Evolutionary conservation across 2,888 invertebrate genomes (phyloP), one percentile per base, ranked within the genome.

Genomic region (Athripsodes cinereus): DNA sequence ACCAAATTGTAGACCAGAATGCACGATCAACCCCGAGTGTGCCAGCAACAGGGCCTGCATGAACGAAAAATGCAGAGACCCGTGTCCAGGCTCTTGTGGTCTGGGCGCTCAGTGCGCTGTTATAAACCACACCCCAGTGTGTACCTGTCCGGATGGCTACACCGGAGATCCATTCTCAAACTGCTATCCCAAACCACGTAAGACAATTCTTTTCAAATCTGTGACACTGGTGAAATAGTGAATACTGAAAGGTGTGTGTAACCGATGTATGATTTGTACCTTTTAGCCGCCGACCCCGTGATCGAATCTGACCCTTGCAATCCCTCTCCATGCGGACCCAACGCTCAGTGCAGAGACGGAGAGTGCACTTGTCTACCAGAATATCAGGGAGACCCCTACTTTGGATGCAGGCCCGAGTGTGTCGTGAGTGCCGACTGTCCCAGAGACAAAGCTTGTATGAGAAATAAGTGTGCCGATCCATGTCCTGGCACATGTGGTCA

Each of bases 391-490:
- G 87, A 91, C 73, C 90, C 91, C 0, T 88, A 87, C 66, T 70
- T 81, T 47, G 87, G 85, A 46, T 92, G 91, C 69, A 80, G 89
- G 65, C 91, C 88, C 5, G 88, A 90, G 73, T 90, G 89, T 68
- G 82, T 85, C 0, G 81, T 84, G 46, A 88, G 87, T 66, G 81
- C 85, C 11, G 89, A 90, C 66, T 90, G 89, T 69, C 73, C 82
- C 58, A 78, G 84, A 52, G 79, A 82, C 65, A 75, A 83, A 66
- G 84, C 87, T 18, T 89, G 89, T 65, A 81, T 86, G 62, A 85
- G 86, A 66, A 82, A 85, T 58, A 82, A 83, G 67, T 90, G 89
- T 67, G 78, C 81, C 34, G 86, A 90, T 69, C 88, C 88, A 34
- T 90, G 89, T 65, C 82, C 84, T 47, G 88, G 87, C 59, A 86